A percentile compares a stretch with the other conserved stretches of the same genome.
Evolutionary conservation across 2,113 vertebrate genomes (phyloP).

Genomic region (Malurus melanocephalus): DNA sequence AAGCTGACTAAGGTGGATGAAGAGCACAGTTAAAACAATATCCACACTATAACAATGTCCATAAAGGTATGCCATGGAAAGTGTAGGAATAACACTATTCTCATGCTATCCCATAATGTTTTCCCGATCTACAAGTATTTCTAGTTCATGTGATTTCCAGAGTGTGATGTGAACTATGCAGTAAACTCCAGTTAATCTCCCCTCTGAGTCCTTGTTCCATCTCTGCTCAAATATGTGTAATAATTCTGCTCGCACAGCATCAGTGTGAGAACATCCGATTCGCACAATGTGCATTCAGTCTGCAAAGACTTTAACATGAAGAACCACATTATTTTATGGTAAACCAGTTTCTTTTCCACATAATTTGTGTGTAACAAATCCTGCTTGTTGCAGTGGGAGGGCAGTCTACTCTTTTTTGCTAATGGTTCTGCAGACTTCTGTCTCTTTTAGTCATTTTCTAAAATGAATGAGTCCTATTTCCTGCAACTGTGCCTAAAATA

Average conservation of each 20-base stretch:
- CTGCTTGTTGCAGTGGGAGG: neutral
- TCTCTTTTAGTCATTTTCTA: neutral
- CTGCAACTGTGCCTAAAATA: neutral
- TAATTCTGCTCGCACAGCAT: neutral
- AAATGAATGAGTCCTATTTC: neutral
- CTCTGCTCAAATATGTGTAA: neutral
- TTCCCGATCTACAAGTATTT: neutral
- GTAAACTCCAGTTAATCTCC: neutral
- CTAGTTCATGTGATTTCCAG: neutral
- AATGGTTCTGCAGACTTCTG: neutral
- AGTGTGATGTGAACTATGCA: neutral
- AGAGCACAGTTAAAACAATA: neutral
- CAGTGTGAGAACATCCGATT: neutral
- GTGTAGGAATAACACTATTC: neutral
- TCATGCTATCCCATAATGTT: neutral
- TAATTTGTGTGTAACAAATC: neutral
- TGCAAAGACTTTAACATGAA: neutral
- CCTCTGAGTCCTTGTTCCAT: neutral
- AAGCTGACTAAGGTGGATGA: neutral
- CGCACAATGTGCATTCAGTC: neutral
- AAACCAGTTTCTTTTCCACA: neutral
- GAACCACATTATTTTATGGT: neutral
- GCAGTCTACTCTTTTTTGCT: neutral
- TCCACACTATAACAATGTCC: neutral
- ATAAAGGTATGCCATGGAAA: neutral